Evolutionary conservation across 2,888 invertebrate genomes (phyloP), one percentile per base, ranked within the genome.

Genomic region (Latrodectus hesperus): DNA sequence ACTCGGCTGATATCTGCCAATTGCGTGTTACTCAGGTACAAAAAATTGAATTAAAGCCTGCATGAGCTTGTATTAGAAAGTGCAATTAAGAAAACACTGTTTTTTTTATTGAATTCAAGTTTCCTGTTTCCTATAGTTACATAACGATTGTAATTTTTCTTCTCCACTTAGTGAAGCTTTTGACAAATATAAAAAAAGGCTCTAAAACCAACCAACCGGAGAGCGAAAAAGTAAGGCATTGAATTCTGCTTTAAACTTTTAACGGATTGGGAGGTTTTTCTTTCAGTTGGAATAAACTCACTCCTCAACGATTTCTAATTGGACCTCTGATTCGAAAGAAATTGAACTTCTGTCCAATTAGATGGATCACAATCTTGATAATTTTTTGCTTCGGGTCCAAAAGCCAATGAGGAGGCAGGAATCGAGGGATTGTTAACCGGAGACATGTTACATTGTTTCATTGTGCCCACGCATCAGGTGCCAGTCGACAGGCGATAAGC

Each of bases 281-380:
- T 71, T 16, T 38, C 52, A 14, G 16, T 67, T 76, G 71, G 60
- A 83, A 76, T 78, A 75, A 70, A 82, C 75, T 75, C 60, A 70
- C 75, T 82, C 55, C 51, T 38, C 64, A 49, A 52, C 72, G 71
- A 74, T 81, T 67, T 74, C 82, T 82, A 82, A 82, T 82, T 82
- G 82, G 82, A 67, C 70, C 38, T 82, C 52, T 60, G 84, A 71
- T 65, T 53, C 71, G 64, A 81, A 80, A 76, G 86, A 67, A 87
- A 80, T 76, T 55, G 75, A 52, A 75, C 75, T 75, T 75, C 67
- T 87, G 81, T 72, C 86, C 86, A 87, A 87, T 87, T 87, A 87
- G 86, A 68, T 76, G 38, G 81, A 72, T 49, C 60, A 60, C 4
- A 60, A 16, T 60, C 60, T 60, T 12, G 12, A 16, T 12, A n/a